phyloP scores from a whole-genome alignment of 2,113 vertebrate species.

The Epinephelus lanceolatus region DNA sequence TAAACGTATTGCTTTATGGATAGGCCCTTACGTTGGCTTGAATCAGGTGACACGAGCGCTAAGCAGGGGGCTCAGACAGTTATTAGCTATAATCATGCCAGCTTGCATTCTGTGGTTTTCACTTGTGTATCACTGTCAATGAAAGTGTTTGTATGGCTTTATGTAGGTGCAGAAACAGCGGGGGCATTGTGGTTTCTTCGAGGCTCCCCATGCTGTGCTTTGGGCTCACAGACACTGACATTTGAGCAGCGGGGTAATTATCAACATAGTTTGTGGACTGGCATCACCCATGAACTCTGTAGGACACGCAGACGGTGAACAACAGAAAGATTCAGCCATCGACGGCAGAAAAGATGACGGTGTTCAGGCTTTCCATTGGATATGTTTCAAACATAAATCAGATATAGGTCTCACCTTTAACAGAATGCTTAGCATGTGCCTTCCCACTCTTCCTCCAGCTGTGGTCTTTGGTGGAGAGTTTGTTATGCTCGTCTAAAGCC shows the following conservation, averaged over 20 bases:
- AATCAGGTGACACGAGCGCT: constrained; percentile 57
- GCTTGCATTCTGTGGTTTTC: constrained; percentile 73
- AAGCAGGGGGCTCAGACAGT: constrained; percentile 49
- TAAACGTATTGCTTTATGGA: constrained; percentile 61
- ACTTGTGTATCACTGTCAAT: constrained; percentile 65
- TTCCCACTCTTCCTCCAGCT: constrained; percentile 93
- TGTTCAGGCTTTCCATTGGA: neutral
- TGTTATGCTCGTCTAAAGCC: constrained; percentile 89
- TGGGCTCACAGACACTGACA: constrained; percentile 64
- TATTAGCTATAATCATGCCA: constrained; percentile 53
- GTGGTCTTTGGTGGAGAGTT: constrained; percentile 89
- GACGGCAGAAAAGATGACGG: neutral
- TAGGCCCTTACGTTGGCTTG: constrained; percentile 32
- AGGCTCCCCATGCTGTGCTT: constrained; percentile 52
- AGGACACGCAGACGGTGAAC: constrained; percentile 45
- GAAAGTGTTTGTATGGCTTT: constrained; percentile 53
- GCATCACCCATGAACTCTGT: constrained; percentile 37
- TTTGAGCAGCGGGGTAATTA: constrained; percentile 71
- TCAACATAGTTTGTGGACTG: constrained; percentile 65
- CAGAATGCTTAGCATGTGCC: constrained; percentile 87
- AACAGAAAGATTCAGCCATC: constrained; percentile 48
- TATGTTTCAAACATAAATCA: constrained; percentile 31
- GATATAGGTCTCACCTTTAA: constrained; percentile 87
- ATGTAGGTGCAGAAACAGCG: constrained; percentile 69
- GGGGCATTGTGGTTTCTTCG: constrained; percentile 63